A percentile compares a stretch with the other conserved stretches of the same genome.
Conservation (phyloP, 2,888 invertebrate species). For the Dryomyza anilis region DNA sequence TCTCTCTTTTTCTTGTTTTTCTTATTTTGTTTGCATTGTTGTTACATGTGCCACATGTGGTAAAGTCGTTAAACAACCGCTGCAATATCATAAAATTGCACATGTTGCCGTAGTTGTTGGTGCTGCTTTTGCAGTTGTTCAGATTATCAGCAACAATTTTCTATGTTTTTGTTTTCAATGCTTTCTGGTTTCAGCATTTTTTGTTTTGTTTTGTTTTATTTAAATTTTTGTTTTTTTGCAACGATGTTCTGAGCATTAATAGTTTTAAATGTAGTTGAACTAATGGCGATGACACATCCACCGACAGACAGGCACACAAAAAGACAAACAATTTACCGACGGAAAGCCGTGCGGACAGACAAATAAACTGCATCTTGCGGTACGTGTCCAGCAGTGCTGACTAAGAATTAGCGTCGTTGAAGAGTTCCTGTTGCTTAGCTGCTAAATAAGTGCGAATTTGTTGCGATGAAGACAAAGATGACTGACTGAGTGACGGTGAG, state of each 20-base stretch:
- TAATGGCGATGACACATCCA: slow-evolving; percentile 15
- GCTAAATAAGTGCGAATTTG: neutral
- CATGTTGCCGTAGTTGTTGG: slow-evolving; percentile 15
- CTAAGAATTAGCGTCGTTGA: neutral
- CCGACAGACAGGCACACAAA: neutral
- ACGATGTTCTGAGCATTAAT: neutral
- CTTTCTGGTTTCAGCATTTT: neutral
- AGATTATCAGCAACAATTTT: slow-evolving; percentile 3
- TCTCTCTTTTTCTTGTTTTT: neutral
- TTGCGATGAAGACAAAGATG: neutral
- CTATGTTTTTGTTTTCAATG: neutral
- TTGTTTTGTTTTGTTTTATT: neutral
- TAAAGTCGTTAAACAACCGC: slow-evolving; percentile 2
- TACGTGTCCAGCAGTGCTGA: neutral
- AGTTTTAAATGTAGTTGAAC: slow-evolving; percentile 18
- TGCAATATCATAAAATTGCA: slow-evolving; percentile 11
- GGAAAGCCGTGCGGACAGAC: neutral
- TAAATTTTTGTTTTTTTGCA: neutral
- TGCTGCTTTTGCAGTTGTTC: slow-evolving; percentile 6
- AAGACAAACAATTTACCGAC: neutral
- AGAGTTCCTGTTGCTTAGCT: neutral
- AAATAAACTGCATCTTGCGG: neutral
- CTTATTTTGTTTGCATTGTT: neutral
- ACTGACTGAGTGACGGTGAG: no score
- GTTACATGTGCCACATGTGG: neutral